Percentiles rank a stretch among this genome's conserved stretches.
Evolutionary conservation across 2,113 vertebrate species (phyloP).

Genomic region (Ammospiza caudacuta): DNA sequence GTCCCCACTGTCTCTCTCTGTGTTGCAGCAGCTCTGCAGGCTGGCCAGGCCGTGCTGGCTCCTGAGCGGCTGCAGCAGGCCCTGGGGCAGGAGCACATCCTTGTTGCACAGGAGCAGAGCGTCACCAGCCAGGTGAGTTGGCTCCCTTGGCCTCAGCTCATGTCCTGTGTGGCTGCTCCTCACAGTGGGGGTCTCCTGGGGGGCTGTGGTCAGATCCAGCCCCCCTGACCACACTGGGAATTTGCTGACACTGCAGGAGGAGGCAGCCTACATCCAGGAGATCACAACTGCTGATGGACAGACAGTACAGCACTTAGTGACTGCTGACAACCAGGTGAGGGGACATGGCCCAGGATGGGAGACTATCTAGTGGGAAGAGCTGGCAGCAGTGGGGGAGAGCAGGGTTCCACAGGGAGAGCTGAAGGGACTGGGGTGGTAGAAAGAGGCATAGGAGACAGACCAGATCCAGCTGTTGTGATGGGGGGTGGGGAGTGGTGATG

Average conservation of each 20-base stretch:
- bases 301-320: conserved; percentile 93
- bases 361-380: not conserved
- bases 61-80: conserved; percentile 86
- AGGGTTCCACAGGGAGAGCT: not conserved
- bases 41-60: conserved; percentile 82
- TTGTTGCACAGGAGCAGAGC: conserved; percentile 89
- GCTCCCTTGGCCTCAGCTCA: not conserved
- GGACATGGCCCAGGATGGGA: accelerated
- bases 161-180: accelerated
- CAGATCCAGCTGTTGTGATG: not conserved
- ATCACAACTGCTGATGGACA: conserved; percentile 94
- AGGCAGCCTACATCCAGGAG: conserved; percentile 94
- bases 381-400: not conserved
- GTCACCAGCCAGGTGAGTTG: conserved; percentile 84
- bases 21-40: conserved; percentile 81
- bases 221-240: accelerated
- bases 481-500: no score
- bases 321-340: conserved; percentile 91
- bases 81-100: conserved; percentile 91
- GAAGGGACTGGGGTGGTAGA: not conserved
- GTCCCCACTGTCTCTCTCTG: accelerated
- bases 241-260: conserved; percentile 78
- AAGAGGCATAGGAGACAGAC: not conserved
- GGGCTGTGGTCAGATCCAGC: no score
- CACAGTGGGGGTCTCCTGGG: no score